Evolutionary conservation across 2,888 invertebrate species (phyloP).

Genomic region (Prosapia bicincta): DNA sequence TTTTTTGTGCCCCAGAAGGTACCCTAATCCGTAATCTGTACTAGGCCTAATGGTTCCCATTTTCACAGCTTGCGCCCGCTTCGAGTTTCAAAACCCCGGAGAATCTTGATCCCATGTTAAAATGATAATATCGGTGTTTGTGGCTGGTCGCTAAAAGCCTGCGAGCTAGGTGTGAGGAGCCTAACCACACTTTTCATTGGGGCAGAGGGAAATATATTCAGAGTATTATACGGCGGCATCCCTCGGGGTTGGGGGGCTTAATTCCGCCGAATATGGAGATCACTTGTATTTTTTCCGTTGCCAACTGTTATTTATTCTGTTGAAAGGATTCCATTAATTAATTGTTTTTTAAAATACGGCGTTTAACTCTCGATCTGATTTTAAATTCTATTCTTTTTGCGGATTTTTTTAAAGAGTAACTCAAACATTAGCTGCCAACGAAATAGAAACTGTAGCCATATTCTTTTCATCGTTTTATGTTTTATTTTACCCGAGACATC

Average conservation of each 20-base stretch:
- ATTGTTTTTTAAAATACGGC: neutral
- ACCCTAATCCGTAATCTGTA: neutral
- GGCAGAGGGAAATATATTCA: neutral
- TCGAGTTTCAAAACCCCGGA: neutral
- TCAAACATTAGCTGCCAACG: too few species aligned
- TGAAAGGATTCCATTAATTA: neutral
- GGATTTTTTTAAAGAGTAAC: too few species aligned
- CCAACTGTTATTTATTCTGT: neutral
- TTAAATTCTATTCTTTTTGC: too few species aligned
- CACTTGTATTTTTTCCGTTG: neutral
- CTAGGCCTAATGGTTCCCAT: neutral
- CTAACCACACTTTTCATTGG: neutral
- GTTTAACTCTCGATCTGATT: neutral
- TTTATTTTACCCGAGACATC: too few species aligned
- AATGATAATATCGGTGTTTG: slow-evolving; percentile 2
- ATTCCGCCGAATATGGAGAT: neutral
- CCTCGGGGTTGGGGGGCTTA: neutral
- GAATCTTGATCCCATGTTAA: neutral
- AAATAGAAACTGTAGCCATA: too few species aligned
- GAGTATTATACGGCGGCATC: neutral
- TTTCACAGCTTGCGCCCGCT: neutral
- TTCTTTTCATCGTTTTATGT: too few species aligned
- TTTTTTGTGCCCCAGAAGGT: neutral
- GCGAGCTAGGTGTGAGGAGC: neutral
- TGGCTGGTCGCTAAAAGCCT: neutral